Conservation (phyloP, 2,113 vertebrate species). For the Phrynosoma blainvillii region DNA sequence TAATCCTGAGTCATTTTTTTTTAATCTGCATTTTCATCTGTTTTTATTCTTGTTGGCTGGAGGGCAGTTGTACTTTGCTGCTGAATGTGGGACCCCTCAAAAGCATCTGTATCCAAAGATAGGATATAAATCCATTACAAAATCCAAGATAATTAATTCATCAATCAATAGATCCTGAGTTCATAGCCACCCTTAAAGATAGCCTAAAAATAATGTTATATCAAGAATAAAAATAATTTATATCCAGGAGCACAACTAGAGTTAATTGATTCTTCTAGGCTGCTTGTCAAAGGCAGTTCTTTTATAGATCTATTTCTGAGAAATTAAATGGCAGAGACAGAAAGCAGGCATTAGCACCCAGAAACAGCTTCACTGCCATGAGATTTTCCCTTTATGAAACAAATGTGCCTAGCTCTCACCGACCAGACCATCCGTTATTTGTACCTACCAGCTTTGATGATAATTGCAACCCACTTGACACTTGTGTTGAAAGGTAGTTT, state of each 20-base stretch:
- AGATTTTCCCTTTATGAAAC: conserved; percentile 35
- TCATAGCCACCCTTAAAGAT: not conserved
- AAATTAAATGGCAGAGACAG: conserved; percentile 42
- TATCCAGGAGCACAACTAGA: not conserved
- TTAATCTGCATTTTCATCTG: too few relatives aligned
- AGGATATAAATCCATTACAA: not conserved
- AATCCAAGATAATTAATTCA: not conserved
- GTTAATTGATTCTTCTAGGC: not conserved
- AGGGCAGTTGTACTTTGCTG: too few relatives aligned
- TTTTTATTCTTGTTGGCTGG: not conserved
- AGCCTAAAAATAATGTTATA: not conserved
- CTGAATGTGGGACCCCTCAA: not conserved
- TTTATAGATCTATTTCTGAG: conserved; percentile 36
- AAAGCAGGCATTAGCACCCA: conserved; percentile 30
- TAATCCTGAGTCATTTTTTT: too few relatives aligned
- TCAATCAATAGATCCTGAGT: not conserved
- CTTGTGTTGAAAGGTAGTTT: conserved; percentile 54
- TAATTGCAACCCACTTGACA: conserved; percentile 67
- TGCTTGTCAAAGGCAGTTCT: not conserved
- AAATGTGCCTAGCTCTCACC: not conserved
- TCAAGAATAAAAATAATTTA: not conserved
- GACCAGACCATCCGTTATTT: conserved; percentile 51
- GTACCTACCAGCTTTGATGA: conserved; percentile 64
- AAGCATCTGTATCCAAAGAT: not conserved
- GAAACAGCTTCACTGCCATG: not conserved